A percentile compares a stretch with the other conserved stretches of the same genome.
phyloP scores from a whole-genome alignment of 2,888 invertebrate species.

The Melinaea menophilus region DNA sequence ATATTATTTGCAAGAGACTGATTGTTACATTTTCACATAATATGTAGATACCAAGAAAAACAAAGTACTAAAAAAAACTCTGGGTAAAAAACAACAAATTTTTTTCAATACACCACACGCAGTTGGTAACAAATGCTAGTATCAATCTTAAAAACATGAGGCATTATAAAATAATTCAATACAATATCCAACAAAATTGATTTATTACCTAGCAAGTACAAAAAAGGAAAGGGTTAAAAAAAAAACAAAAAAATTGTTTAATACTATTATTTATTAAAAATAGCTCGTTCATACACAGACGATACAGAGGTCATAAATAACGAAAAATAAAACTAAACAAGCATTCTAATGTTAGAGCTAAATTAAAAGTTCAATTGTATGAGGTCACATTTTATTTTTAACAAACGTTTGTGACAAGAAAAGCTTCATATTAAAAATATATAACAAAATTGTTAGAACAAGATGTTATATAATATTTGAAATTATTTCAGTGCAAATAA shows the following conservation, averaged over 20 bases:
- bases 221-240: not conserved
- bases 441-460: not conserved
- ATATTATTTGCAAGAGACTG: too few relatives aligned
- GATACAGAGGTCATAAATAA: conserved; percentile 40
- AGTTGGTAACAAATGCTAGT: too few relatives aligned
- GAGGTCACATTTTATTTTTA: not conserved
- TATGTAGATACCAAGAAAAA: too few relatives aligned
- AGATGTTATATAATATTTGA: conserved; percentile 5
- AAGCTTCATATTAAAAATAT: not conserved
- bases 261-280: conserved; percentile 63
- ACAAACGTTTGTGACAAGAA: not conserved
- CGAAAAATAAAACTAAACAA: conserved; percentile 35
- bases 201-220: not conserved
- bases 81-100: too few relatives aligned
- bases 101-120: too few relatives aligned
- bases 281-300: conserved; percentile 41
- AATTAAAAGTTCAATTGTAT: conserved; percentile 8
- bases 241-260: conserved; percentile 50
- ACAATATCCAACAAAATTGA: not conserved
- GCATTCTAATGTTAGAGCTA: conserved; percentile 17
- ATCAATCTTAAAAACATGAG: too few relatives aligned
- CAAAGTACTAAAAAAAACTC: too few relatives aligned
- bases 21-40: too few relatives aligned
- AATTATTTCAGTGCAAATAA: conserved; percentile 5
- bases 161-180: not conserved